phyloP scores from a whole-genome alignment of 2,888 invertebrate genomes.

The Steinernema scapterisci region DNA sequence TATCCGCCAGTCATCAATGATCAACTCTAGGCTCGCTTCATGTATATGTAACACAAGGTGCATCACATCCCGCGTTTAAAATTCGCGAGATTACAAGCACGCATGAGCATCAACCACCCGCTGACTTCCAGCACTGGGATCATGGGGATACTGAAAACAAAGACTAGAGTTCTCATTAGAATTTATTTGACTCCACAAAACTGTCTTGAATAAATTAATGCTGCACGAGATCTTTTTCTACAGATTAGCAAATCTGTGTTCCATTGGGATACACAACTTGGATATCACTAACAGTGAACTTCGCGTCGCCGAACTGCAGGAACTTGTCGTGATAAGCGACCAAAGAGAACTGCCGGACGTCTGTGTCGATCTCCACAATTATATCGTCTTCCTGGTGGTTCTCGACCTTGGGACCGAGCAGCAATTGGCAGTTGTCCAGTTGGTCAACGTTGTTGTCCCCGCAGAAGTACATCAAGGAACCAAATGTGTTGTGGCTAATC shows the following conservation, averaged over 20 bases:
- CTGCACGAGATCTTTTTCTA: no score
- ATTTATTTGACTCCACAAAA: no score
- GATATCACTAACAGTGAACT: neutral
- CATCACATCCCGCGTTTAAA: no score
- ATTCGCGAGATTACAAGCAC: no score
- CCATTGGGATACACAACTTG: neutral
- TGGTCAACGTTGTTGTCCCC: conserved; percentile 21
- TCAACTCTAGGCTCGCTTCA: no score
- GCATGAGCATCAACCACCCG: no score
- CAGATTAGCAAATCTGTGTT: conserved; percentile 11
- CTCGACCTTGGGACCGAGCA: conserved; percentile 37
- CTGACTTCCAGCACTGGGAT: no score
- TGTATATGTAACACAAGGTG: no score
- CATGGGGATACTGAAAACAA: no score
- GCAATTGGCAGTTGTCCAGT: conserved; percentile 2
- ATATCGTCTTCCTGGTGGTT: conserved; percentile 37
- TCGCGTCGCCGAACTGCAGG: conserved; percentile 18
- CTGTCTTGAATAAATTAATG: no score
- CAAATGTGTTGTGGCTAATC: conserved; percentile 23
- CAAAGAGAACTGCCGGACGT: conserved; percentile 55
- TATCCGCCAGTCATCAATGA: no score
- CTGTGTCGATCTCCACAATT: conserved; percentile 46
- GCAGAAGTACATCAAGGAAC: conserved; percentile 11
- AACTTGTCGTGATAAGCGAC: conserved; percentile 61
- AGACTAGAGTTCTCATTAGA: no score